Evolutionary conservation across 2,888 invertebrate genomes (phyloP), one percentile per base, ranked within the genome.

Genomic region (Heliconius cydno): DNA sequence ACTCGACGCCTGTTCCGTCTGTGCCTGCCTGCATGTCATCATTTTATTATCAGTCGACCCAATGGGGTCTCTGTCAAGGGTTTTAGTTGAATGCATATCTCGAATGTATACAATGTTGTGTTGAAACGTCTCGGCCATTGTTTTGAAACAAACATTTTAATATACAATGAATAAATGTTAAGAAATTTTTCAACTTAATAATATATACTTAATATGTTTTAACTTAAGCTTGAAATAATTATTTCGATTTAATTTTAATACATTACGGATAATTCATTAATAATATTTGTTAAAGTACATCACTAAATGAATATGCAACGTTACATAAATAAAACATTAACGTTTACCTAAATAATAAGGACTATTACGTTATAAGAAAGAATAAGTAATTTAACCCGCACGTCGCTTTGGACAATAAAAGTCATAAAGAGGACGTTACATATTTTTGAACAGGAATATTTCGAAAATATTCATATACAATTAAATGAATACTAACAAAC

Each of bases 21-120:
- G 67, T 25, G 52, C 30, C 4, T 30, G 30, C 30, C 76, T 76
- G 75, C 4, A 28, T 65, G 75, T 75, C 65, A 65, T 75, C 63
- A 63, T 75, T 65, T 30, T 25, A 75, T 41, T 65, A 75, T 75
- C 75, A 25, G 41, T 22, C 65, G 75, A 75, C 75, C 65, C 65
- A 41, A 65, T 63, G 75, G 63, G 75, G 63, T 75, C 75, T 75
- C 28, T 75, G 75, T 75, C 75, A 75, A 65, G 75, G 75, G 75
- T 75, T 75, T 63, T 22, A 75, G 65, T 65, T 63, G 19, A 65
- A 75, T 41, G 65, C 41, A 38, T 65, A 63, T 63, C 63, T 75
- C 10, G 19, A 28, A 75, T 15, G 34, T 34, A 60, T 34, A 34
- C n/a, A 75, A 63, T 65, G 13, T 63, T 41, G 6, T 75, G 65